These are phyloP conservation scores for Pomatorhinus ruficollis DNA, from an alignment of 2,113 vertebrate genomes.

Conservation along the genomic window DNA sequence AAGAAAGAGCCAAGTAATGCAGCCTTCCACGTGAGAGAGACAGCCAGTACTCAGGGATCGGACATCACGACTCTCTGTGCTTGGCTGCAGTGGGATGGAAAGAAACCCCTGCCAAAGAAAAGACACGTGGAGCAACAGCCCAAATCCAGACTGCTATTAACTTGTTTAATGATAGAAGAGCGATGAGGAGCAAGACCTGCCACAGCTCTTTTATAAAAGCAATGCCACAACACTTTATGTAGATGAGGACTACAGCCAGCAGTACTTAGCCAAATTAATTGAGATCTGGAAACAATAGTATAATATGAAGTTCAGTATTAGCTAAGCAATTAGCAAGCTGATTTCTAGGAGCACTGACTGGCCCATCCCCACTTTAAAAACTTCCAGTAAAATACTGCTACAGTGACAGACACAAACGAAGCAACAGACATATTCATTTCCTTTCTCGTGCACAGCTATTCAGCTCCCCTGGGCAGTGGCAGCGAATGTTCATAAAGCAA, in stretches of 20 bases:
- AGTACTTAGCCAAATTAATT: background rate
- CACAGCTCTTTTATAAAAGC: background rate
- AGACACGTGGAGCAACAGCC: background rate
- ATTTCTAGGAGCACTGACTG: background rate
- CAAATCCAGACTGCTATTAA: background rate
- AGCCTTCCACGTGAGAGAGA: background rate
- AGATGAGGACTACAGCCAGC: background rate
- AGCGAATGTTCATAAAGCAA: background rate
- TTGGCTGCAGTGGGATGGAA: constrained; percentile 1
- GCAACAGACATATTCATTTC: background rate
- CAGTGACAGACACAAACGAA: background rate
- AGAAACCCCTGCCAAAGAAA: constrained; percentile 8
- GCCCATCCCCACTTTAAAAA: background rate
- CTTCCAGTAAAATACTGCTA: background rate
- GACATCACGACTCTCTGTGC: background rate
- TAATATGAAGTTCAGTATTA: background rate
- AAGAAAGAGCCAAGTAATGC: background rate
- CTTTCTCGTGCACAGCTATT: background rate
- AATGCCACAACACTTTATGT: background rate
- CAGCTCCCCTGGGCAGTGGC: background rate
- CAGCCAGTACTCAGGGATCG: background rate
- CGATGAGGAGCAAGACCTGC: background rate
- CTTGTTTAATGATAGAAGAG: background rate
- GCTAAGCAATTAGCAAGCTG: background rate
- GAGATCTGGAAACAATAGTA: background rate